Evolutionary conservation across 2,113 vertebrate genomes (phyloP), one percentile per base, ranked within the genome.

Genomic region (Oostethus manadensis): DNA sequence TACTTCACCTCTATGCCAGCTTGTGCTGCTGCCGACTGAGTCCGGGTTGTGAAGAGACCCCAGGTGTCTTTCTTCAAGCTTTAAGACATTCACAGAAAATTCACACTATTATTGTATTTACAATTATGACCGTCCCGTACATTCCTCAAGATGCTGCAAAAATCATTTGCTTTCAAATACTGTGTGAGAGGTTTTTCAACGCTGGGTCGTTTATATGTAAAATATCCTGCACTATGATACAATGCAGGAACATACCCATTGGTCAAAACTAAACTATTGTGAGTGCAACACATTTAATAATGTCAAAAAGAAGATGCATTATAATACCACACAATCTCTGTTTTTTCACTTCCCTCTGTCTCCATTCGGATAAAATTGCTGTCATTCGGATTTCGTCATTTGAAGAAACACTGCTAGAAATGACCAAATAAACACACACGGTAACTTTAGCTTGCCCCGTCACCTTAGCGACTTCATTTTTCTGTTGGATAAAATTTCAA

Each of bases 71-170:
- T 38, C 35, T 26, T 38, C 35, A 38, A 38, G 35, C 35, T 38
- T 40, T 45, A 53, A 67, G 59, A 62, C 50, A 14, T 26, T 43
- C 42, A 64, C 59, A 71, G 49, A 71, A 18, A 80, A 79, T 75
- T 64, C 73, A 77, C 70, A 71, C 60, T 59, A 60, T 54, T 59
- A 55, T 35, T 44, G 15, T 40, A 40, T 40, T 55, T 40, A 40
- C 13, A 3, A 40, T 40, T 40, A 21, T n/a, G 51, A 54, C 16
- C 9, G 29, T 57, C 47, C 21, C 57, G 17, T 43, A 58, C 58
- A 58, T 43, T 66, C 55, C 55, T 71, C 58, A 67, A 8, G 11
- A 54, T 57, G 45, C 17, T 64, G 47, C 47, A 54, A 50, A 65
- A 17, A 62, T 10, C 42, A 29, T 58, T 50, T 62, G n/a, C 64